Conservation (phyloP, 1,140 invertebrate genomes). For the Meloidogyne hapla region DNA sequence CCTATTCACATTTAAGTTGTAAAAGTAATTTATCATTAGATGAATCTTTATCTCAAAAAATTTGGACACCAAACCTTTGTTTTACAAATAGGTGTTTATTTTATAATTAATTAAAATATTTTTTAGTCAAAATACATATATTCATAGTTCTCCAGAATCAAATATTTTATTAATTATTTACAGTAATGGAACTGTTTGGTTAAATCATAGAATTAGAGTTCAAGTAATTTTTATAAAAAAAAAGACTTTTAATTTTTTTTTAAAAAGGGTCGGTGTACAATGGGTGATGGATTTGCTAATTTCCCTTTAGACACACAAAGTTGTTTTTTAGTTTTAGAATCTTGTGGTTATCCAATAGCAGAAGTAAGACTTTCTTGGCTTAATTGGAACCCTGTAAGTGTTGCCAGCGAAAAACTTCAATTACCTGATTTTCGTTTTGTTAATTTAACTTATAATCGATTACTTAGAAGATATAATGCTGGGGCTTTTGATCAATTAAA, state of each 20-base stretch:
- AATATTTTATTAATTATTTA: constrained; percentile 56
- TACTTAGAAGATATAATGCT: constrained; percentile 40
- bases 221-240: neutral
- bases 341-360: constrained; percentile 52
- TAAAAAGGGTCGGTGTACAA: constrained; percentile 51
- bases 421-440: constrained; percentile 52
- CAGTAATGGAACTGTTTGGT: constrained; percentile 44
- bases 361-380: constrained; percentile 50
- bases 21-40: constrained; percentile 52
- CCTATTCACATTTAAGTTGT: constrained; percentile 50
- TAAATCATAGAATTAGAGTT: constrained; percentile 37
- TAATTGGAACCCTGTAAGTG: constrained; percentile 49
- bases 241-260: neutral
- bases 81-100: constrained; percentile 46
- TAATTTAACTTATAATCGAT: constrained; percentile 45
- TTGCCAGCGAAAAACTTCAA: constrained; percentile 49
- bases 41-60: constrained; percentile 43
- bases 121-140: constrained; percentile 11
- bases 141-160: constrained; percentile 45
- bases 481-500: constrained; percentile 47
- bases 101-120: constrained; percentile 12
- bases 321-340: constrained; percentile 47
- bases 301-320: constrained; percentile 49
- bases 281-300: constrained; percentile 49
- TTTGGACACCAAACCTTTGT: constrained; percentile 55